A percentile compares a stretch with the other conserved stretches of the same genome.
Conservation (phyloP, 2,888 invertebrate species). For the Drosophila algonquin region DNA sequence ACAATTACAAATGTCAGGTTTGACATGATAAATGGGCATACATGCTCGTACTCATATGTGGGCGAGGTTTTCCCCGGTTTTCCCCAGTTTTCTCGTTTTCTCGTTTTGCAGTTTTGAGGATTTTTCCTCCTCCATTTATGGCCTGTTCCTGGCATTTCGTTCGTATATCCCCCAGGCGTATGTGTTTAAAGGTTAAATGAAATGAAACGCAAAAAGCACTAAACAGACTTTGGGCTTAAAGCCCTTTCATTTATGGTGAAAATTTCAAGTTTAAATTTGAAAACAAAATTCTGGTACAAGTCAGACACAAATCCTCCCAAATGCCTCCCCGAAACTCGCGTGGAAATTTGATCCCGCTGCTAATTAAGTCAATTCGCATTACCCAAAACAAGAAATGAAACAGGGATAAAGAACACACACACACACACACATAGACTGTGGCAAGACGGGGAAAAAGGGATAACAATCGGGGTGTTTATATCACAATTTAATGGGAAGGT, state of each 20-base stretch:
- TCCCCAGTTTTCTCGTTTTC: slow-evolving; percentile 39
- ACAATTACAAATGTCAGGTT: slow-evolving; percentile 78
- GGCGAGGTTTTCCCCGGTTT: slow-evolving; percentile 29
- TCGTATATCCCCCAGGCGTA: slow-evolving; percentile 31
- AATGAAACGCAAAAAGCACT: slow-evolving; percentile 11
- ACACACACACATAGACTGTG: too few relatives aligned
- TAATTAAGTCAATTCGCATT: slow-evolving; percentile 67
- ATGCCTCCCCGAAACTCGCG: slow-evolving; percentile 2
- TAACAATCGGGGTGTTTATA: slow-evolving; percentile 70
- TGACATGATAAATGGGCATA: slow-evolving; percentile 78
- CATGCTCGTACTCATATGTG: slow-evolving; percentile 56
- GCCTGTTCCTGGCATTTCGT: slow-evolving; percentile 56
- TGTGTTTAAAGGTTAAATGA: slow-evolving; percentile 43
- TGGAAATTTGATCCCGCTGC: slow-evolving; percentile 53
- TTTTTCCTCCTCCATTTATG: slow-evolving; percentile 19
- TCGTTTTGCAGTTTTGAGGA: slow-evolving; percentile 39
- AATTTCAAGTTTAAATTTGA: background rate
- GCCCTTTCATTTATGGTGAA: slow-evolving; percentile 9
- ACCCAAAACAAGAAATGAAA: slow-evolving; percentile 20
- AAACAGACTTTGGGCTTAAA: background rate
- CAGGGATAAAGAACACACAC: slow-evolving; percentile 1
- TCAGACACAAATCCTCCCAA: too few relatives aligned
- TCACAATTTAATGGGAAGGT: slow-evolving; percentile 62
- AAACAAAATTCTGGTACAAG: background rate
- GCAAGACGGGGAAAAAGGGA: slow-evolving; percentile 10